Percentiles rank a stretch among this genome's conserved stretches.
These are phyloP conservation scores for Brassicogethes aeneus DNA, from an alignment of 2,888 invertebrate genomes.

Conservation along the genomic window DNA sequence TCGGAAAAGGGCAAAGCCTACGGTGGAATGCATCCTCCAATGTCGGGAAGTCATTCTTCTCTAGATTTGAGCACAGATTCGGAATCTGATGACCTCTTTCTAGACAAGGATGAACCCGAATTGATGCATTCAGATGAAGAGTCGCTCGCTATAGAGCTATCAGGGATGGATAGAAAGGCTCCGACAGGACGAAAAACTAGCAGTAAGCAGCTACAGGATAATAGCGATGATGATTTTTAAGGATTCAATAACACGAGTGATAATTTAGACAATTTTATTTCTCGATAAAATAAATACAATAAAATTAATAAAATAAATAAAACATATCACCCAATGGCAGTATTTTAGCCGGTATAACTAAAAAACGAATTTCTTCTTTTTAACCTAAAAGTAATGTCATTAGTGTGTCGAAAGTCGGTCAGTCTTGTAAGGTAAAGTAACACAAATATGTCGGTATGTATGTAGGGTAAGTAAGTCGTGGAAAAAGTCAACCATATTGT, in stretches of 20 bases:
- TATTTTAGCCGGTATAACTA: constrained; percentile 16
- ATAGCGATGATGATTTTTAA: constrained; percentile 36
- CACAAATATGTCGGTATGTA: too few relatives aligned
- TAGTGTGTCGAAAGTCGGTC: too few relatives aligned
- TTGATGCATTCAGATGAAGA: constrained; percentile 37
- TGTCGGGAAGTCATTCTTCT: constrained; percentile 32
- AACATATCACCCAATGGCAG: constrained; percentile 22
- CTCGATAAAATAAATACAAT: constrained; percentile 12
- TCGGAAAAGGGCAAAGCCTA: constrained; percentile 20
- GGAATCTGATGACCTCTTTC: constrained; percentile 36
- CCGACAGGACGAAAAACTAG: constrained; percentile 32
- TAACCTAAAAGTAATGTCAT: too few relatives aligned
- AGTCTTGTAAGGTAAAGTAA: too few relatives aligned
- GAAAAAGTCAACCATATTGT: too few relatives aligned
- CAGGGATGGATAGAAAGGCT: constrained; percentile 30
- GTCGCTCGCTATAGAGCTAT: constrained; percentile 35
- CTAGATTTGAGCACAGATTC: constrained; percentile 34
- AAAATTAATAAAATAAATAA: constrained; percentile 11
- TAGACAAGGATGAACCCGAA: constrained; percentile 39
- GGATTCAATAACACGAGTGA: constrained; percentile 7
- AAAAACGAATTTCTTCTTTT: too few relatives aligned
- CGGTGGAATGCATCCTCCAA: constrained; percentile 31
- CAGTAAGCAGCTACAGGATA: constrained; percentile 29
- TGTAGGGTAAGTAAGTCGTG: too few relatives aligned
- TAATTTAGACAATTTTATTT: constrained; percentile 5